Percentiles rank a stretch among this genome's conserved stretches.
These are phyloP conservation scores for Andrena camellia DNA, from an alignment of 2,888 invertebrate species.

Conservation along the genomic window DNA sequence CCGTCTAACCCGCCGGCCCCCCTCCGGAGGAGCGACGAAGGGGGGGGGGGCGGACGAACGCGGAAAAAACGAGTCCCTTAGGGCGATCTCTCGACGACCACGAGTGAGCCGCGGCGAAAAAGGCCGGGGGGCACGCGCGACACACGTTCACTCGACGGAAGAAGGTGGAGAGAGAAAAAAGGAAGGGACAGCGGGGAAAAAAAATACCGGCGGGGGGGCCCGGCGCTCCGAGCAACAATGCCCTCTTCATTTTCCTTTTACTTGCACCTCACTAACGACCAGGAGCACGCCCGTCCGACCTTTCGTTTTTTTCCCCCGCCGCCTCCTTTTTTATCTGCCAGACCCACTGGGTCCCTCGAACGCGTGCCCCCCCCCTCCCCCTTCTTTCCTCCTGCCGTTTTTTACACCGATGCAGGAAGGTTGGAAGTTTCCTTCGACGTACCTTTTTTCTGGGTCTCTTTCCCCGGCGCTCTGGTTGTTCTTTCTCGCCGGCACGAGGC, in stretches of 20 bases:
- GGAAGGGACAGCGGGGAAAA: neutral
- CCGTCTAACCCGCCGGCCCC: neutral
- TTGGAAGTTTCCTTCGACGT: slow-evolving; percentile 65
- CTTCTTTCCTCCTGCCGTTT: slow-evolving; percentile 2
- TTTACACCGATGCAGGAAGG: slow-evolving; percentile 51
- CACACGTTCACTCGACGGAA: slow-evolving; percentile 41
- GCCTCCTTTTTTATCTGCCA: slow-evolving; percentile 15
- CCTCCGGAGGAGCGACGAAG: neutral
- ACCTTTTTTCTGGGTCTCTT: slow-evolving; percentile 44
- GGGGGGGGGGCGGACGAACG: neutral
- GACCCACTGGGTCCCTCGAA: slow-evolving; percentile 29
- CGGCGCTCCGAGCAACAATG: slow-evolving; percentile 44
- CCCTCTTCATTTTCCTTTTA: slow-evolving; percentile 48
- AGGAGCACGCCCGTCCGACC: slow-evolving; percentile 36
- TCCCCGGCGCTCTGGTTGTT: slow-evolving; percentile 31
- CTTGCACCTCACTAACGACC: slow-evolving; percentile 60
- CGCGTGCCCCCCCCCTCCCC: neutral
- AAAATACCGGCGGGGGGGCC: neutral
- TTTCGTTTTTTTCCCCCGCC: slow-evolving; percentile 27
- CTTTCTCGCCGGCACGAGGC: slow-evolving; percentile 45
- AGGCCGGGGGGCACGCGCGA: slow-evolving; percentile 32
- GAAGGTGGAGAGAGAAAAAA: neutral
- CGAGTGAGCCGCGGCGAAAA: neutral
- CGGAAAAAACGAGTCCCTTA: neutral
- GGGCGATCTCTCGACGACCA: neutral